phyloP scores from a whole-genome alignment of 1,140 invertebrate genomes.

The Thaumetopoea pityocampa region DNA sequence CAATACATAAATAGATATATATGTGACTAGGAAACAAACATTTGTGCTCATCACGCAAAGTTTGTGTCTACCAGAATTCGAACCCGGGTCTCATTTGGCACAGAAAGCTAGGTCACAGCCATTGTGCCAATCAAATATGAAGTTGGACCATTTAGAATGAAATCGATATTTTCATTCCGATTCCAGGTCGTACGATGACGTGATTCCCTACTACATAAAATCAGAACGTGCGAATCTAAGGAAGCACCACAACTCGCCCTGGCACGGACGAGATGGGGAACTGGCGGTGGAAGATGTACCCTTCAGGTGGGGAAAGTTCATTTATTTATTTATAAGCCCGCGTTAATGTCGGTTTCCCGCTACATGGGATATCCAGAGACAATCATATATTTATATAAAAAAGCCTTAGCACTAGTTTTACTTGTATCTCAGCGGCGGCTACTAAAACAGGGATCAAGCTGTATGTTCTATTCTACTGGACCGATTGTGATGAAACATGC shows the following conservation, averaged over 20 bases:
- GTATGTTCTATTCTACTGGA: too few relatives aligned
- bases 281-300: slow-evolving; percentile 76
- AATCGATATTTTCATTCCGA: slow-evolving; percentile 6
- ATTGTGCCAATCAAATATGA: background rate
- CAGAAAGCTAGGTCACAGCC: background rate
- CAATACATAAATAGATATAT: too few relatives aligned
- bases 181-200: slow-evolving; percentile 81
- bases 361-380: background rate
- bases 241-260: slow-evolving; percentile 68
- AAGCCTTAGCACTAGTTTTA: too few relatives aligned
- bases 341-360: background rate
- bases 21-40: too few relatives aligned
- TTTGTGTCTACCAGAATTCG: too few relatives aligned
- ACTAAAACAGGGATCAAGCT: too few relatives aligned
- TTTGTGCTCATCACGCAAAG: too few relatives aligned
- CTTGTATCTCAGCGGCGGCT: too few relatives aligned
- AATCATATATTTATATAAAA: too few relatives aligned
- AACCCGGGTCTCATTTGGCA: background rate
- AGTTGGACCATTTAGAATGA: slow-evolving; percentile 3
- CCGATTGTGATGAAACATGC: too few relatives aligned
- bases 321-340: background rate
- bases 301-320: slow-evolving; percentile 53
- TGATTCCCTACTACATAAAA: slow-evolving; percentile 82
- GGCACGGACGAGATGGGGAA: slow-evolving; percentile 77
- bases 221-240: slow-evolving; percentile 76